A percentile compares a stretch with the other conserved stretches of the same genome.
phyloP scores from a whole-genome alignment of 2,797 vertebrate species.

The Sarcophilus harrisii region DNA sequence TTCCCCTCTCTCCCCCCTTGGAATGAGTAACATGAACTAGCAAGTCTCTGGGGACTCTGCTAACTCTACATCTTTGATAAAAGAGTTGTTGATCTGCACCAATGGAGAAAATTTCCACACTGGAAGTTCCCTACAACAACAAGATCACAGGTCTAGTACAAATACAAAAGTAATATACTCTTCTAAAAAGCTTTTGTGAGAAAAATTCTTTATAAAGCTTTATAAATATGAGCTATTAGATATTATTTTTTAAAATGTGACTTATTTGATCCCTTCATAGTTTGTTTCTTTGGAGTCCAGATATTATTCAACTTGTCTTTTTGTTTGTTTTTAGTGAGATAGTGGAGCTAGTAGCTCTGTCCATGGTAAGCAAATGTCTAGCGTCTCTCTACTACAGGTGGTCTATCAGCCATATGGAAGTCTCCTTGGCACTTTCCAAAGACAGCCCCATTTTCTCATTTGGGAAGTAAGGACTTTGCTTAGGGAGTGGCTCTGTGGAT shows the following conservation, averaged over 20 bases:
- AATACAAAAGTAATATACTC: background rate
- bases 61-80: background rate
- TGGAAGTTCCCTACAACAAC: background rate
- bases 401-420: slow-evolving; percentile 80
- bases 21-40: background rate
- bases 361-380: slow-evolving; percentile 63
- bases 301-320: background rate
- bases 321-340: background rate
- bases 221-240: background rate
- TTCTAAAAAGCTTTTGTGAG: background rate
- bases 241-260: background rate
- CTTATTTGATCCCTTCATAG: background rate
- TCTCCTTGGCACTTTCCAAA: slow-evolving; percentile 81
- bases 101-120: background rate
- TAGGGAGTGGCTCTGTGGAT: slow-evolving; percentile 70
- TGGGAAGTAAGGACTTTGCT: slow-evolving; percentile 65
- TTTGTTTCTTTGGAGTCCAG: background rate
- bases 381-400: slow-evolving; percentile 71
- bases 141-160: background rate
- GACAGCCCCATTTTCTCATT: slow-evolving; percentile 78
- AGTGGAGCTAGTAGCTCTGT: background rate
- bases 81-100: background rate
- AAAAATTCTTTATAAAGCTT: background rate
- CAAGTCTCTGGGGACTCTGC: background rate
- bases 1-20: background rate